Base-by-base conservation (phyloP, 2,797 vertebrate species). In the Mormyrus hasselquistii region DNA sequence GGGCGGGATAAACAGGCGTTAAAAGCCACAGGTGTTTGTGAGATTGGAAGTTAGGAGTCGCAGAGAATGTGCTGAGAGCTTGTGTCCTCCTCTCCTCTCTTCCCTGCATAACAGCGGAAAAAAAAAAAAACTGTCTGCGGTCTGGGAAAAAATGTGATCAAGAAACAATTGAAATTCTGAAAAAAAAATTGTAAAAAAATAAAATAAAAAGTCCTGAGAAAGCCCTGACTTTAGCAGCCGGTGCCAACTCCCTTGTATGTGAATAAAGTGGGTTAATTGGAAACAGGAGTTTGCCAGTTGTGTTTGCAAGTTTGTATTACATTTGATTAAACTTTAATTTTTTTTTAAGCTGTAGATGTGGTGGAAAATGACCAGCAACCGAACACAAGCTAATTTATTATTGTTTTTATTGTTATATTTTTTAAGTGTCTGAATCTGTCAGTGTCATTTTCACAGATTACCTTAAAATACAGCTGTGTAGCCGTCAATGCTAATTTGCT, bases 201-300 rank as follows among this genome's bases (percentile, higher is more conserved):
- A 47, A 89, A 88, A 91, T 91, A 90, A 91, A 90, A 86, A 87
- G 90, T 73, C 14, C 25, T 90, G 89, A 93, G 14, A 65, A 25
- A 65, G 59, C 10, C 59, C 22, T 65, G 59, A 85, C 93, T 92
- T 92, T 92, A 92, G 91, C 87, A 92, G 89, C 94, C 90, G 90
- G 90, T 92, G 93, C 93, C 93, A 94, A 93, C 93, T 94, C 93
- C 93, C 91, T 93, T 95, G 91, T 95, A 94, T 94, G 94, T 95
- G 94, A 95, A 95, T 94, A 93, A 95, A 95, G 92, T 57, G 59
- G 88, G 49, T 88, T 93, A 94, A 91, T 90, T 92, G 89, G 92
- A 94, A 94, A 92, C 91, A 91, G 90, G 90, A 91, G 92, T 94
- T 88, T 89, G 65, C 88, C 90, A 90, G 92, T 93, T 92, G 94